Evolutionary conservation across 2,797 vertebrate genomes (phyloP).

Genomic region (Margarornis squamiger): DNA sequence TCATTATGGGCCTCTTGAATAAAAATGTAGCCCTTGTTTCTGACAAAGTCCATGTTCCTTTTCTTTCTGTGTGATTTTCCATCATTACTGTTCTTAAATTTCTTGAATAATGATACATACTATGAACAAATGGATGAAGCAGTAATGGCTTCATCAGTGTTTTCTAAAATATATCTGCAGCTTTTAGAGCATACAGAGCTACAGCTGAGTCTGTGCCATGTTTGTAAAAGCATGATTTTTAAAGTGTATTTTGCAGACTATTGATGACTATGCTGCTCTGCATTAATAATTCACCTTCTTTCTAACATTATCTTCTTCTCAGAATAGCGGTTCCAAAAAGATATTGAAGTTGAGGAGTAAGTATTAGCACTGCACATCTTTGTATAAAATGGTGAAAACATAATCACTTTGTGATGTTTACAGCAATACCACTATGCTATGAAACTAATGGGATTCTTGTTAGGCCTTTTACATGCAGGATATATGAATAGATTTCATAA

Average conservation of each 20-base stretch:
- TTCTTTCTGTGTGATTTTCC: conserved; percentile 84
- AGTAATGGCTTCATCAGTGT: conserved; percentile 79
- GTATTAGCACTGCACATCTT: neutral
- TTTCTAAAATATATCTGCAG: conserved; percentile 74
- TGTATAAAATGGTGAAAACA: neutral
- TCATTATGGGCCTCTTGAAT: conserved; percentile 85
- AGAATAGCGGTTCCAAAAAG: conserved; percentile 16
- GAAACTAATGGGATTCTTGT: neutral
- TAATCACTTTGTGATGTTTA: neutral
- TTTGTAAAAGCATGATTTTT: conserved; percentile 68
- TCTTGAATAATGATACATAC: conserved; percentile 83
- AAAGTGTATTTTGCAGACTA: conserved; percentile 59
- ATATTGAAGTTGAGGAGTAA: neutral
- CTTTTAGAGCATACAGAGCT: conserved; percentile 54
- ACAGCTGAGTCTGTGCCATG: conserved; percentile 45
- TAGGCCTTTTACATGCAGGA: neutral
- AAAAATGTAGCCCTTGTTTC: conserved; percentile 83
- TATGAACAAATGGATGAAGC: conserved; percentile 79
- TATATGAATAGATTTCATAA: neutral
- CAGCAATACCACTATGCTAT: neutral
- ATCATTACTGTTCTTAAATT: conserved; percentile 83
- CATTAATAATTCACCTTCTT: conserved; percentile 67
- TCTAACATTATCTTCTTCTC: conserved; percentile 42
- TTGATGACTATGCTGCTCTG: conserved; percentile 1
- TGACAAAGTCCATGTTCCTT: conserved; percentile 79